phyloP scores from a whole-genome alignment of 2,888 invertebrate genomes.

The Lissocephala sabroskyi region DNA sequence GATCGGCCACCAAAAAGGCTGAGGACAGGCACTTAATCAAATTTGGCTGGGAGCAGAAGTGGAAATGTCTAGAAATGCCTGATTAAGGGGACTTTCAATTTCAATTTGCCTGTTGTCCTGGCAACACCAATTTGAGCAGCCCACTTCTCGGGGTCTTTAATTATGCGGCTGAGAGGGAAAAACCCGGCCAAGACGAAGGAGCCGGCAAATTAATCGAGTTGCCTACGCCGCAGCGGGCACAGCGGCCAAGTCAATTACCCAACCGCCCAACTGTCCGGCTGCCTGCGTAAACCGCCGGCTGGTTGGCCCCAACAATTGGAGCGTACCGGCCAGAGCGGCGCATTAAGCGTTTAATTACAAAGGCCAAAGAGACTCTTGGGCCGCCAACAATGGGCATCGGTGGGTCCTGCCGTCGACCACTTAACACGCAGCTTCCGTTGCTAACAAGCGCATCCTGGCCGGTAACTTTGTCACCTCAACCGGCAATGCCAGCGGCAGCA shows the following conservation, averaged over 20 bases:
- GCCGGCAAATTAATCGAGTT: constrained; percentile 38
- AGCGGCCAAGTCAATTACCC: neutral
- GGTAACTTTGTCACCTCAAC: constrained; percentile 24
- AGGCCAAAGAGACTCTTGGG: constrained; percentile 3
- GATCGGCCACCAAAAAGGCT: neutral
- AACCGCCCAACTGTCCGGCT: no score
- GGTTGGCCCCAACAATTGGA: neutral
- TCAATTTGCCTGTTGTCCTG: no score
- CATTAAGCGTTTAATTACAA: constrained; percentile 58
- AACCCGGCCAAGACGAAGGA: constrained; percentile 29
- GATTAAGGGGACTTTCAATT: no score
- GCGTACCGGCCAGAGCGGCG: constrained; percentile 6
- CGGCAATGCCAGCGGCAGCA: no score
- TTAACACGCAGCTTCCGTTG: constrained; percentile 33
- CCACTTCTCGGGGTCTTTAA: no score
- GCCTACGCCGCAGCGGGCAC: constrained; percentile 40
- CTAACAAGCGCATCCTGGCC: constrained; percentile 55
- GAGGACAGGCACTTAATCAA: constrained; percentile 45
- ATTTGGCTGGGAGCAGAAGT: constrained; percentile 29
- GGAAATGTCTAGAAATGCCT: no score
- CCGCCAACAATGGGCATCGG: neutral
- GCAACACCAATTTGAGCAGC: no score
- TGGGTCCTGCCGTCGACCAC: constrained; percentile 17
- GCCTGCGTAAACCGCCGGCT: neutral
- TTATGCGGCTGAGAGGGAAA: constrained; percentile 1